Evolutionary conservation across 2,888 invertebrate species (phyloP), one percentile per base, ranked within the genome.

Genomic region (Fragum sueziense): DNA sequence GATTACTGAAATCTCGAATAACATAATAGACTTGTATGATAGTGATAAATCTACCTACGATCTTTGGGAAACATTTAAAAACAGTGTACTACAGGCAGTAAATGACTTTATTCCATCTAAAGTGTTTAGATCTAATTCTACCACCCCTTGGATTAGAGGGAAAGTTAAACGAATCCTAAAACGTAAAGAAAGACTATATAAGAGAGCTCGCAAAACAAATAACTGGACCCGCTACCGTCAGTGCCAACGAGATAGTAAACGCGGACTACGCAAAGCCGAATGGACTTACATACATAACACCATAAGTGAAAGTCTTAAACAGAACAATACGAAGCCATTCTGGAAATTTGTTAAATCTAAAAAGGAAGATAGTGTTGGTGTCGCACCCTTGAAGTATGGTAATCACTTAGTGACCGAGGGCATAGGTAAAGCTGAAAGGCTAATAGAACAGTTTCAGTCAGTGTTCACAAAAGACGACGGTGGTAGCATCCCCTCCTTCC

Each of bases 321-420:
- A 76, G 7, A 82, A 82, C 29, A 82, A 80, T 70, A 69, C 70
- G 14, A 85, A 82, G 72, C 73, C 75, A 9, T 80, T 80, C 54
- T 82, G 59, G 67, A 79, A 75, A 7, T 80, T 72, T 34, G 61
- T 76, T 14, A 72, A 80, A 59, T 70, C 70, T 0, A 74, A 72
- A 14, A 73, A 68, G 57, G 62, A 74, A 51, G 74, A 75, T 37
- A 72, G 65, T 22, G 62, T 76, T 14, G 70, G 65, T 20, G 61
- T 79, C 11, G 70, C 80, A 14, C 80, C 79, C 20, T 74, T 84
- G 20, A 73, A 57, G 57, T 47, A 34, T 25, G 67, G 69, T 31
- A 59, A 37, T 14, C 65, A 74, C 37, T 47, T 80, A 31, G 54
- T 80, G 51, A 76, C 31, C 11, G 80, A 84, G 70, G 31, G 70